Base-by-base conservation (phyloP, 1,140 invertebrate genomes). In the Yoshiicerus persimilis region DNA sequence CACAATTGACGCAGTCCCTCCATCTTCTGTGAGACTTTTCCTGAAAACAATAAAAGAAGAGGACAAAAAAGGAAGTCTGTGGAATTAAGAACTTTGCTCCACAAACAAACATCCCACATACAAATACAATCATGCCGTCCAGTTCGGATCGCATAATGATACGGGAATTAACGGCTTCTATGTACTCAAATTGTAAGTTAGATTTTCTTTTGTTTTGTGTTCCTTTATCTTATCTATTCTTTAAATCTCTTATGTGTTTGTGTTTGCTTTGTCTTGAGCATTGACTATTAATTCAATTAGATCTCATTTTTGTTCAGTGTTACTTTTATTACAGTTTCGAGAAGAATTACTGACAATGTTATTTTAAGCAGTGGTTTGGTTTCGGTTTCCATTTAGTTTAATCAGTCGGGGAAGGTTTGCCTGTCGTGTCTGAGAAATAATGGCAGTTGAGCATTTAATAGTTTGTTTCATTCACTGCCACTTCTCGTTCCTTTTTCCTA, bases 141-240 rank as follows among this genome's bases (percentile, higher is more conserved):
- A 80, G 75, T 36, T 34, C 75, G 30, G 87, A 89, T 23, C 83
- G 87, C 4, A 64, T 84, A 25, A 88, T 88, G 89, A 88, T 88
- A 20, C 84, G 89, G 77, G 89, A 90, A 86, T 77, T 90, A 25
- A 88, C 89, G 56, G 64, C 85, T 56, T 90, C 89, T n/a, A 90
- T 90, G 89, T 90, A 90, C 41, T 90, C 89, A 23, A 90, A 90
- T 84, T 86, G 89, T 90, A 88, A 90, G 89, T 87, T 9, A 87
- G 23, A 25, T 36, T 27, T 13, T 80, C 27, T 25, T 47, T 83
- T 83, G 34, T 39, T n/a, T 36, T n/a, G n/a, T 80, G n/a, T 80
- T 23, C 38, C 30, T 66, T 80, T n/a, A 80, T 36, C n/a, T 80
- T 20, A 34, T 80, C 8, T 23, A 4, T 80, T 20, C 13, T 20